phyloP scores from a whole-genome alignment of 2,888 invertebrate species.

The Liposcelis brunnea region DNA sequence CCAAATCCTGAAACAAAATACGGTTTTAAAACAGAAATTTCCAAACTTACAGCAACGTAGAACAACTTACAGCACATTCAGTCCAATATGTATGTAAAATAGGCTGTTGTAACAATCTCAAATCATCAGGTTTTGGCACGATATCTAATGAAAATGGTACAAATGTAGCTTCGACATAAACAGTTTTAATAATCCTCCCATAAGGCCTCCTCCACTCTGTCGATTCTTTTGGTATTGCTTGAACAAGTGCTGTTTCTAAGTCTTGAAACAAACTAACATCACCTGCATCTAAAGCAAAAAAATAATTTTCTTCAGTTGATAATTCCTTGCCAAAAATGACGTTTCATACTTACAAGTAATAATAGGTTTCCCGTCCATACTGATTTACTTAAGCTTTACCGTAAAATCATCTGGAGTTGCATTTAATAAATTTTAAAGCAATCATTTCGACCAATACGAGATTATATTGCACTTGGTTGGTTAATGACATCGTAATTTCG shows the following conservation, averaged over 20 bases:
- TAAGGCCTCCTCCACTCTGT: conserved; percentile 86
- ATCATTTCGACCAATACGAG: no score
- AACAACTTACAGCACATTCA: conserved; percentile 68
- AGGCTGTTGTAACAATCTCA: conserved; percentile 70
- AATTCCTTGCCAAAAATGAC: conserved; percentile 14
- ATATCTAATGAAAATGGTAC: conserved; percentile 59
- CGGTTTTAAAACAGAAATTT: conserved; percentile 10
- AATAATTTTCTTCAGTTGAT: conserved; percentile 10
- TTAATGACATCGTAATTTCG: no score
- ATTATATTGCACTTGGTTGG: no score
- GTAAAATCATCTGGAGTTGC: no score
- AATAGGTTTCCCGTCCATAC: conserved; percentile 52
- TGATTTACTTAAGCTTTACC: conserved; percentile 15
- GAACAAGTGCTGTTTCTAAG: conserved; percentile 57
- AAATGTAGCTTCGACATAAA: conserved; percentile 66
- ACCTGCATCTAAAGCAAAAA: conserved; percentile 55
- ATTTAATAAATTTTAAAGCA: no score
- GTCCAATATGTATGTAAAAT: conserved; percentile 91
- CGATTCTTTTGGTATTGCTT: conserved; percentile 69
- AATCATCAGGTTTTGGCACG: conserved; percentile 52
- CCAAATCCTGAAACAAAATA: conserved; percentile 78
- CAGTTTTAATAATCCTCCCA: conserved; percentile 69
- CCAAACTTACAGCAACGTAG: neutral
- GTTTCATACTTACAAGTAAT: conserved; percentile 46
- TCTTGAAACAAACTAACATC: conserved; percentile 69